phyloP scores from a whole-genome alignment of 2,888 invertebrate genomes.

The Colletes collaris region DNA sequence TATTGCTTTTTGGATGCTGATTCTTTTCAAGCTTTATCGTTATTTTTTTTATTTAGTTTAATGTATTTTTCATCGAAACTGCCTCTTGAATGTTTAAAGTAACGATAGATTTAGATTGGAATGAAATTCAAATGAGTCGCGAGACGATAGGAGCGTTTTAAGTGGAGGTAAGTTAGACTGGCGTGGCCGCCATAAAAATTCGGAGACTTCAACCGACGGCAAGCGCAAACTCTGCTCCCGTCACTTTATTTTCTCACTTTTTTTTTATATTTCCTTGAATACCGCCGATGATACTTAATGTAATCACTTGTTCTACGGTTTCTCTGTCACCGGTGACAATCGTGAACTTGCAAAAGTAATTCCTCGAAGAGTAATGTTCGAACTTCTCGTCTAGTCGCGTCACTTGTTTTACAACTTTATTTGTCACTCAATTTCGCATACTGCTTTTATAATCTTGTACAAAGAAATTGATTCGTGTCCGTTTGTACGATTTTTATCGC shows the following conservation, averaged over 20 bases:
- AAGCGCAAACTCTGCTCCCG: slow-evolving; percentile 54
- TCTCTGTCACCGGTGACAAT: not conserved
- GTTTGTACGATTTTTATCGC: no score
- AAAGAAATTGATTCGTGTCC: not conserved
- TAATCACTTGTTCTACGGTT: not conserved
- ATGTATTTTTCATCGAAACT: not conserved
- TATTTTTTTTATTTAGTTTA: not conserved
- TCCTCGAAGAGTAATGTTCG: not conserved
- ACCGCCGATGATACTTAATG: no score
- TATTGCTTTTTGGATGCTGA: not conserved
- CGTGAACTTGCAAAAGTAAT: not conserved
- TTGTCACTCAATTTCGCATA: no score
- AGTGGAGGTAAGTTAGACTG: not conserved
- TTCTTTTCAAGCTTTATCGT: not conserved
- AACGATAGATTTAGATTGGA: not conserved
- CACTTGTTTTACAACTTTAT: no score
- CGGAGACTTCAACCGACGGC: slow-evolving; percentile 78
- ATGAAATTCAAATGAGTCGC: not conserved
- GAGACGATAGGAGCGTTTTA: not conserved
- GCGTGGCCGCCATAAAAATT: slow-evolving; percentile 69
- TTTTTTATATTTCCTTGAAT: not conserved
- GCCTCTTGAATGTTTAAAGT: not conserved
- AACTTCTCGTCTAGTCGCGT: no score
- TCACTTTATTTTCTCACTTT: slow-evolving; percentile 26
- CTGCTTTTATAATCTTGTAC: not conserved